Base-by-base conservation (phyloP, 2,888 invertebrate species). In the Stenotaenia linearis region DNA sequence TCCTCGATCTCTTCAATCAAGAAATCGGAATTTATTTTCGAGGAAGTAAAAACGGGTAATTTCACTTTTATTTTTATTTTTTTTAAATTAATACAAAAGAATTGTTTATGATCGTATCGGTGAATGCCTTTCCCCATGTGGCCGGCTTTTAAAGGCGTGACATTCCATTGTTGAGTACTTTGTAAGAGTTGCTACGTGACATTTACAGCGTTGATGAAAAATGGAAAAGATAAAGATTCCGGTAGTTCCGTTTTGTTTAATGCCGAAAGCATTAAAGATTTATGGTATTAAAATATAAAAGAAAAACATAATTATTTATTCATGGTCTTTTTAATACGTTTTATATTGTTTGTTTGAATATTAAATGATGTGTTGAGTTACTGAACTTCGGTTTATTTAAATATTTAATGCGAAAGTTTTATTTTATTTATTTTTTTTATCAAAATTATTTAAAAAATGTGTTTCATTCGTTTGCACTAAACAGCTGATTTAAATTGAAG, bases 71-170 rank as follows among this genome's bases (percentile, higher is more conserved):
- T 25, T 25, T 18, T 50, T 69, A 15, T 69, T 69, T n/a, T n/a
- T n/a, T n/a, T n/a, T n/a, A n/a, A n/a, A 69, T 69, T 69, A 10
- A 23, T 28, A 1, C 6, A 45, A 23, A 15, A 28, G 28, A 12
- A 7, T 25, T 69, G 69, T 69, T 12, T 69, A 69, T 69, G 28
- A 28, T 69, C 3, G 6, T 69, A 28, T 69, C 10, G 1, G 18
- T 21, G 56, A 2, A 18, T 56, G 56, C 18, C 23, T 25, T 69
- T 69, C 69, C n/a, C 69, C 69, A 69, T 69, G 69, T 69, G 69
- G 28, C 69, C 69, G 69, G 69, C 69, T 28, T 69, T 28, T 69
- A 69, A 50, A 69, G 69, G 69, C 69, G 69, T 69, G 69, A 69
- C 69, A 69, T 69, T 69, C 69, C 69, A 28, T 5, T 28, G 25